A percentile compares a stretch with the other conserved stretches of the same genome.
Conservation (phyloP, 2,113 vertebrate species). For the Thymallus thymallus region DNA sequence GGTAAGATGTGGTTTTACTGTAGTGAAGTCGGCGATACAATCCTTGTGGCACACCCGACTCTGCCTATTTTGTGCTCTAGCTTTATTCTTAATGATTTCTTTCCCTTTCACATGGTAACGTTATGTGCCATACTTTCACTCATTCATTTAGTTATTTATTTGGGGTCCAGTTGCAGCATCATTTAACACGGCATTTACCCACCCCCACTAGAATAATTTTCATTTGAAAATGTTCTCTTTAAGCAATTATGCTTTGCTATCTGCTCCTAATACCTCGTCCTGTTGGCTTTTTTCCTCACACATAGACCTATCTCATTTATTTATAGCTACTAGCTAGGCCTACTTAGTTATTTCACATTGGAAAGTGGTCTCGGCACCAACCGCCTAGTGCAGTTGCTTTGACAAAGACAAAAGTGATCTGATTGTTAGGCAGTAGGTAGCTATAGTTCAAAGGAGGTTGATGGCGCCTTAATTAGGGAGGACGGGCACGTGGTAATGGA, state of each 20-base stretch:
- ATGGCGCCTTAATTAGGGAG: no score
- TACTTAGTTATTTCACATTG: background rate
- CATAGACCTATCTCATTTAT: background rate
- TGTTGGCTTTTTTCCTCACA: background rate
- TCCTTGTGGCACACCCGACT: no score
- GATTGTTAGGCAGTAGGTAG: background rate
- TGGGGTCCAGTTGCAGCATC: background rate
- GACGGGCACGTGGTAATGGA: no score
- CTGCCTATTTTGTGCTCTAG: background rate
- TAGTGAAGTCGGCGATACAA: background rate
- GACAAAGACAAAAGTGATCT: background rate
- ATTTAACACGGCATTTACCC: no score
- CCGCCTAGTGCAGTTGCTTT: background rate
- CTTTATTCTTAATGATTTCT: background rate
- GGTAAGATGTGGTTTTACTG: conserved; percentile 20
- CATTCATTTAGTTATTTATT: background rate
- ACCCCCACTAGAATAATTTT: no score
- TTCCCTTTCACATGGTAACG: background rate
- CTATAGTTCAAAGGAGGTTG: no score
- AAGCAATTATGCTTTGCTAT: no score
- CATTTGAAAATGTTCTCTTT: no score
- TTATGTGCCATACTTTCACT: background rate
- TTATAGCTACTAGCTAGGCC: background rate
- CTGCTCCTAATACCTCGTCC: background rate
- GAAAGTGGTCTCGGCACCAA: background rate